Conservation (phyloP, 2,113 vertebrate species). For the Chaenocephalus aceratus region DNA sequence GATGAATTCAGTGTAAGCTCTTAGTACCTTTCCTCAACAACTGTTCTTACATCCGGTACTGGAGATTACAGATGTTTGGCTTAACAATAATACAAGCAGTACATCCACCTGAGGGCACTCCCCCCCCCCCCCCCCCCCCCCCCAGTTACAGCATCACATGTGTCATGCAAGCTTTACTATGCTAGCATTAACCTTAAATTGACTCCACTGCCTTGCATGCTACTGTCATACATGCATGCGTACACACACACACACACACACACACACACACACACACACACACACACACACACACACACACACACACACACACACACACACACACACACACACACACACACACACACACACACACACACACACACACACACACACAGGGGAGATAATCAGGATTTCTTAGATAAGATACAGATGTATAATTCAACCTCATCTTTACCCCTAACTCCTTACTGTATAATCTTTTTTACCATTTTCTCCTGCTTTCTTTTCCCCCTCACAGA, state of each 20-base stretch:
- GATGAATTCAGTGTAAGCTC: slow-evolving; percentile 30
- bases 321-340: not conserved
- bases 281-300: slow-evolving; percentile 3
- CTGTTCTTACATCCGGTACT: slow-evolving; percentile 48
- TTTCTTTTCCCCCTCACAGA: slow-evolving; percentile 67
- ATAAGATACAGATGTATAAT: slow-evolving; percentile 28
- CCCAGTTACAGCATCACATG: slow-evolving; percentile 27
- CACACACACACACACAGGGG: not conserved
- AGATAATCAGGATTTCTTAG: slow-evolving; percentile 49
- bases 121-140: not conserved
- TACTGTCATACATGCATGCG: not conserved
- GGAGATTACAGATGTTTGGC: slow-evolving; percentile 60
- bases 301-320: slow-evolving; percentile 3
- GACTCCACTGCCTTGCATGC: slow-evolving; percentile 39
- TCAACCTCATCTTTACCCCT: slow-evolving; percentile 3
- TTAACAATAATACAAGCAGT: slow-evolving; percentile 46
- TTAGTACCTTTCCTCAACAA: slow-evolving; percentile 55
- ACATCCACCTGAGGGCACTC: slow-evolving; percentile 63
- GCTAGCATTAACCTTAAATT: slow-evolving; percentile 26
- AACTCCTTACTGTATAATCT: not conserved
- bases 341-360: not conserved
- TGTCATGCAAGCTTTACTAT: slow-evolving; percentile 54
- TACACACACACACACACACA: not conserved
- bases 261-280: not conserved
- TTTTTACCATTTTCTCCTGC: not conserved